Evolutionary conservation across 1,140 invertebrate species (phyloP).

Genomic region (Lordiphosa clarofinis): DNA sequence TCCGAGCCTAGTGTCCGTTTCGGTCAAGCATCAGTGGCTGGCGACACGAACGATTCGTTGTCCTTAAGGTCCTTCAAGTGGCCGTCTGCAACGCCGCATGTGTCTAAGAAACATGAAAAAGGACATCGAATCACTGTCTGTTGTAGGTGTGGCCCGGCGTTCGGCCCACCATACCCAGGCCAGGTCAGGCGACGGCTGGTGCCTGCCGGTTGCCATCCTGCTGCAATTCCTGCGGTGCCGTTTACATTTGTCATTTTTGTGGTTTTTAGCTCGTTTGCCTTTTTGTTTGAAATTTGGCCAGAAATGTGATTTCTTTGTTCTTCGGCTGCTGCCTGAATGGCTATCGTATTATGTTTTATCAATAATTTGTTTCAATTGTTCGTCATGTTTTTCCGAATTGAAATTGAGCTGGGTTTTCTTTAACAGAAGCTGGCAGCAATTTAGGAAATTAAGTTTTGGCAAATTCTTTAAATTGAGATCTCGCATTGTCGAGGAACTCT

Average conservation of each 20-base stretch:
- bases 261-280: constrained; percentile 48
- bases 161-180: constrained; percentile 49
- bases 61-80: constrained; percentile 37
- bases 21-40: constrained; percentile 59
- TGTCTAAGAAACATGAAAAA: constrained; percentile 36
- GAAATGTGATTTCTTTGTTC: constrained; percentile 14
- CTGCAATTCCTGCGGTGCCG: constrained; percentile 48
- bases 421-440: constrained; percentile 26
- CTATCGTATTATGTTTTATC: constrained; percentile 60
- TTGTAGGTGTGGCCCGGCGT: constrained; percentile 61
- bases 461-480: constrained; percentile 20
- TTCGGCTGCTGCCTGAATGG: constrained; percentile 15
- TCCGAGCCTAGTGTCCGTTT: constrained; percentile 2
- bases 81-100: constrained; percentile 72
- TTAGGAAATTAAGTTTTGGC: constrained; percentile 12
- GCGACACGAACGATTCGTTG: constrained; percentile 9
- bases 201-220: constrained; percentile 13
- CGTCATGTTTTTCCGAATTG: constrained; percentile 3
- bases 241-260: constrained; percentile 72
- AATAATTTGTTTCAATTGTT: constrained; percentile 52
- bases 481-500: constrained; percentile 7
- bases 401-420: constrained; percentile 24
- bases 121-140: constrained; percentile 38
- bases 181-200: constrained; percentile 12
- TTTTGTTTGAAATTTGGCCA: constrained; percentile 12